These are phyloP conservation scores for Vulpes ferrilata DNA, from an alignment of 2,113 vertebrate genomes.

Conservation along the genomic window DNA sequence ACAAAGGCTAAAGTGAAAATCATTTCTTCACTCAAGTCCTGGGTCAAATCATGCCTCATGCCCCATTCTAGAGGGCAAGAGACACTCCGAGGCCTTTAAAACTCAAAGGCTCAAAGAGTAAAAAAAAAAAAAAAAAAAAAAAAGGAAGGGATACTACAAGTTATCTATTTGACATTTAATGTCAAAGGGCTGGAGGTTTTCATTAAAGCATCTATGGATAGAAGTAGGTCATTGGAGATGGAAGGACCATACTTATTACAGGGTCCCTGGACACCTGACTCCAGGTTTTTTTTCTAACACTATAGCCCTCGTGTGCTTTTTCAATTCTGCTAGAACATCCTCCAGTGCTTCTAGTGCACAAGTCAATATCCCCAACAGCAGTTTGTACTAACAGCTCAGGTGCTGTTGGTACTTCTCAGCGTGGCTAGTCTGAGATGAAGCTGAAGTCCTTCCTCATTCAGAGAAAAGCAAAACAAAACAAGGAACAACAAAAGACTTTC, in stretches of 20 bases:
- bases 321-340: neutral
- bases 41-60: neutral
- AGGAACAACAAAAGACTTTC: neutral
- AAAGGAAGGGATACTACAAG: neutral
- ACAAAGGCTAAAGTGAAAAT: conserved; percentile 6
- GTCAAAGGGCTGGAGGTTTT: neutral
- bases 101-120: neutral
- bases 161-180: conserved; percentile 7
- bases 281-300: neutral
- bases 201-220: neutral
- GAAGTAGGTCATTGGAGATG: neutral
- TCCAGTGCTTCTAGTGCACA: neutral
- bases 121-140: conserved; percentile 11
- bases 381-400: neutral
- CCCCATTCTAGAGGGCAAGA: neutral
- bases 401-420: neutral
- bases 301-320: neutral
- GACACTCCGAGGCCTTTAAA: neutral
- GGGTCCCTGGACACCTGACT: neutral
- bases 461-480: neutral
- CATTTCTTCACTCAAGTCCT: neutral
- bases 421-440: neutral
- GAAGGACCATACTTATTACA: neutral
- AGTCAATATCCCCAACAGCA: neutral
- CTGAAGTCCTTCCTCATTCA: conserved; percentile 21